Base-by-base conservation (phyloP, 1,140 invertebrate genomes). In the Eulimnadia texana region DNA sequence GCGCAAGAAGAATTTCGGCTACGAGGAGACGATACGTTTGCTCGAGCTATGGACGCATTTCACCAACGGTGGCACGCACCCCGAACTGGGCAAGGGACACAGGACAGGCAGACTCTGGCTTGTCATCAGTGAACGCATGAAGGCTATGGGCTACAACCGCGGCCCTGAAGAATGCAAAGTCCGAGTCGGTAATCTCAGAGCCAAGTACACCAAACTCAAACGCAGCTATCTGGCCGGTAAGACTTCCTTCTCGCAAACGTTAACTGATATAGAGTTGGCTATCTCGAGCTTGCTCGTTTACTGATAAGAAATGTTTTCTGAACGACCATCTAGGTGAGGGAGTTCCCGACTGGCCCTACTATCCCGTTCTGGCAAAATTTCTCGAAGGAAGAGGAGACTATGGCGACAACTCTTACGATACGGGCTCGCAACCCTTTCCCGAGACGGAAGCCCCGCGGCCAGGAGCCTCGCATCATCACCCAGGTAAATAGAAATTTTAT, bases 1-100 rank as follows among this genome's bases (percentile, higher is more conserved):
- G 53, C 60, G 60, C 51, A 61, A 61, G 60, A 61, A 61, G 53
- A 61, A 61, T 61, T 61, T 61, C 53, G 60, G 60, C 23, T 61
- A 61, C 53, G 60, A 61, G 29, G 60, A 61, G 53, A 61, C 60
- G 22, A 61, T 61, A 25, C 60, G 60, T 25, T 51, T 61, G 16
- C 53, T 61, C 20, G 50, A 61, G 42, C 28, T 61, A 29, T 61
- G 60, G 60, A 61, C 60, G 29, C 60, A 61, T 42, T 61, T 53
- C 53, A 61, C 60, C 20, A 61, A 61, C 53, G 60, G 60, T 16
- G 60, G 60, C 29, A 61, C 60, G 16, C 60, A 61, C 42, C 60
- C 60, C 9, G 60, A 61, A 61, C 53, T 61, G 60, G 60, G 60
- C 29, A 61, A 61, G 53, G 60, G 60, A 55, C 60, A 61, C 50